Conservation (phyloP, 2,113 vertebrate species). For the Campylomormyrus numenius region DNA sequence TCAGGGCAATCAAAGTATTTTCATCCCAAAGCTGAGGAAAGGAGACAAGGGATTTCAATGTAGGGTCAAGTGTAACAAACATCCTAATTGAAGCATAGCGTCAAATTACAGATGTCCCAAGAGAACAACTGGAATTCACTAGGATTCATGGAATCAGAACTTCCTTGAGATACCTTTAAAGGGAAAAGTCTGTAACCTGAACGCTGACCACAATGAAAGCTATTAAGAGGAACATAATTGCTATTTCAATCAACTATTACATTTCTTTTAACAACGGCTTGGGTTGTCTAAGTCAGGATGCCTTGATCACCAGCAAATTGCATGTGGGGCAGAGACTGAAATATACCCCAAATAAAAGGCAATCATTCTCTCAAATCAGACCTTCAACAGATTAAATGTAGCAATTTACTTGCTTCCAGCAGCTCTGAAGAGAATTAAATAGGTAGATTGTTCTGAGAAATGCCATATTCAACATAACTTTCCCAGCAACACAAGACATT, state of each 20-base stretch:
- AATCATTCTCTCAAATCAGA: not conserved
- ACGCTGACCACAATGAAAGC: not conserved
- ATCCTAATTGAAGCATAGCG: not conserved
- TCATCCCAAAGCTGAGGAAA: not conserved
- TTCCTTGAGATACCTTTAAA: not conserved
- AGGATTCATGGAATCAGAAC: not conserved
- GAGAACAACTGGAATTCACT: not conserved
- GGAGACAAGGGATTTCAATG: not conserved
- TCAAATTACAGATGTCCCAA: not conserved
- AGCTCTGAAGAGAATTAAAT: constrained; percentile 8
- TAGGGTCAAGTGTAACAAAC: not conserved
- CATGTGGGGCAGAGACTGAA: not conserved
- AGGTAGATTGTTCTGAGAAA: constrained; percentile 12
- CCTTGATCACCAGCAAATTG: not conserved
- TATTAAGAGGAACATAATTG: not conserved
- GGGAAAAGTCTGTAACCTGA: not conserved
- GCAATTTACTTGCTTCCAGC: constrained; percentile 52
- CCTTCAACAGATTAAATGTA: constrained; percentile 43
- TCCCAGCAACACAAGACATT: constrained; percentile 54
- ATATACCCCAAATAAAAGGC: not conserved
- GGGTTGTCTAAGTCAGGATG: not conserved
- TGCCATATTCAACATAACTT: constrained; percentile 45
- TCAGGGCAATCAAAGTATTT: not conserved
- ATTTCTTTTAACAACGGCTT: not conserved
- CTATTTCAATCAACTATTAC: not conserved